Conservation (phyloP, 2,113 vertebrate genomes). For the Cinclus cinclus region DNA sequence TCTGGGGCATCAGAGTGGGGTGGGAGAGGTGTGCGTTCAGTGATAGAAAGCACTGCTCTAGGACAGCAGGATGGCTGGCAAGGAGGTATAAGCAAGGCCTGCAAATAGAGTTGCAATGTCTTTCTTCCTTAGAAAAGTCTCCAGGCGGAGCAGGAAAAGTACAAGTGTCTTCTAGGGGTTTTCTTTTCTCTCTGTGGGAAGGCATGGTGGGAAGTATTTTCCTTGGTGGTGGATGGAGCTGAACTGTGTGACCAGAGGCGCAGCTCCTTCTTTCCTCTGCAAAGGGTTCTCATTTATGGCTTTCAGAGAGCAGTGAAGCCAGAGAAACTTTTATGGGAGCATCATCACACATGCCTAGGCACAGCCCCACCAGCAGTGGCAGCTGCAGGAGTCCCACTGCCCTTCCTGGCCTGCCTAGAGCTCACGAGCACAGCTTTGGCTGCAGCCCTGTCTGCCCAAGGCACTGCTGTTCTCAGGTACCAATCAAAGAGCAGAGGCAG, state of each 20-base stretch:
- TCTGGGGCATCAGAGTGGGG: background rate
- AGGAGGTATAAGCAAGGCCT: background rate
- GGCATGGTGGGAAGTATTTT: background rate
- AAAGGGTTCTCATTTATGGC: background rate
- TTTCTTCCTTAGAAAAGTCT: background rate
- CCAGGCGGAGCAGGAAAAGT: background rate
- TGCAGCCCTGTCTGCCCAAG: background rate
- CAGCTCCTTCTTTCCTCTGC: background rate
- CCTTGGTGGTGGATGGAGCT: background rate
- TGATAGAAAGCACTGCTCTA: background rate
- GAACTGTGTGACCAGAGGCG: background rate
- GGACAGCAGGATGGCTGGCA: fast-evolving
- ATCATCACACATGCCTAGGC: background rate
- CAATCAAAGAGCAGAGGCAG: background rate
- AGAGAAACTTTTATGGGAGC: background rate
- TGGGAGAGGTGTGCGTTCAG: background rate
- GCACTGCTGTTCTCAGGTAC: background rate
- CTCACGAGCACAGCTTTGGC: background rate
- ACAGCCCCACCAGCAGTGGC: fast-evolving
- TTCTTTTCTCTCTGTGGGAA: background rate
- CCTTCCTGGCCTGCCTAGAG: background rate
- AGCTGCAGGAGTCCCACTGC: background rate
- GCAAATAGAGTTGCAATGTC: background rate
- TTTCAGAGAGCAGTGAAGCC: background rate
- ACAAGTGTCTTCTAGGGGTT: background rate